phyloP scores from a whole-genome alignment of 2,797 vertebrate genomes.

The Bovichtus variegatus region DNA sequence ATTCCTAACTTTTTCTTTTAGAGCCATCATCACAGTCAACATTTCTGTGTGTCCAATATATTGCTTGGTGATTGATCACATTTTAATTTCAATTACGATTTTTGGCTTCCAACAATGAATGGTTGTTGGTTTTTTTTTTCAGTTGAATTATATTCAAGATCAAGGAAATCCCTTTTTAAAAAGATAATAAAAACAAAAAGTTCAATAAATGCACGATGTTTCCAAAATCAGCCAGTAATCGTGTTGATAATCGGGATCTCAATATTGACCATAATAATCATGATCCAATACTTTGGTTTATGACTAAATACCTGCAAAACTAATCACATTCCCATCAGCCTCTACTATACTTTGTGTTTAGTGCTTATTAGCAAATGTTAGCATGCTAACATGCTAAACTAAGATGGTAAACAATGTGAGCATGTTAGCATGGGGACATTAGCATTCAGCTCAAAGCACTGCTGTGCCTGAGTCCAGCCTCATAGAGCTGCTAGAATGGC shows the following conservation, averaged over 20 bases:
- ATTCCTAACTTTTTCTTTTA: background rate
- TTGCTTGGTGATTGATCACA: too few relatives aligned
- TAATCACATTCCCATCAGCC: background rate
- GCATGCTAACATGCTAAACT: background rate
- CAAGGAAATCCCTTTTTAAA: too few relatives aligned
- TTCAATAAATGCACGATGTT: too few relatives aligned
- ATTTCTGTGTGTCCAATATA: background rate
- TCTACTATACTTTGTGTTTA: background rate
- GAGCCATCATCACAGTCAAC: background rate
- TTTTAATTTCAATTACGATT: too few relatives aligned
- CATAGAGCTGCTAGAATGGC: background rate
- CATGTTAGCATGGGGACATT: background rate
- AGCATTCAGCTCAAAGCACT: conserved; percentile 1
- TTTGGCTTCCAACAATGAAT: too few relatives aligned
- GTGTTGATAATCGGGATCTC: too few relatives aligned
- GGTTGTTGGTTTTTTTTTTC: too few relatives aligned
- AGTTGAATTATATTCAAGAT: too few relatives aligned
- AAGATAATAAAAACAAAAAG: too few relatives aligned
- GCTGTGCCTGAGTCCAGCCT: background rate
- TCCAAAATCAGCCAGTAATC: too few relatives aligned
- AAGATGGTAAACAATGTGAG: background rate
- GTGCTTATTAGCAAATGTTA: too few relatives aligned
- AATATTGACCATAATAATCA: too few relatives aligned
- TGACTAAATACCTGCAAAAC: background rate
- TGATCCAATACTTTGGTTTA: background rate